phyloP scores from a whole-genome alignment of 2,888 invertebrate genomes.

The Cheilosia urbana region DNA sequence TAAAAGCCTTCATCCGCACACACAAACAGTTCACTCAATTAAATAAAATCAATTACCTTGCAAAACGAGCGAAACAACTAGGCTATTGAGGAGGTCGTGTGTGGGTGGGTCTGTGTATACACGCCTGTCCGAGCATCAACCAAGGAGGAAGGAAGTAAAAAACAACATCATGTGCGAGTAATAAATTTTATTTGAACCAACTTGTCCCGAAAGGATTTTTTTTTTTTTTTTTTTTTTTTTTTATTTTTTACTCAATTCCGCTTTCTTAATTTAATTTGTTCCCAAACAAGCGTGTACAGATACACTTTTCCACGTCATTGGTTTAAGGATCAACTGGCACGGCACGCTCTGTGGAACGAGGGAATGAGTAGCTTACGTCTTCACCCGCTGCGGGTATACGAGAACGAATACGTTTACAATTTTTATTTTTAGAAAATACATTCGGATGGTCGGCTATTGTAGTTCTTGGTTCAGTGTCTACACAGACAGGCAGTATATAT shows the following conservation, averaged over 20 bases:
- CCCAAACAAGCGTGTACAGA: conserved; percentile 66
- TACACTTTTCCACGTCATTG: conserved; percentile 70
- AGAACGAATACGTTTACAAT: conserved; percentile 10
- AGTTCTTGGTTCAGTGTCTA: conserved; percentile 1
- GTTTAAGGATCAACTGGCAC: conserved; percentile 48
- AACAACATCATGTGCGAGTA: conserved; percentile 64
- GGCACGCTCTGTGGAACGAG: conserved; percentile 2
- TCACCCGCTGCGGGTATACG: not conserved
- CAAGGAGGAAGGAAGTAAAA: conserved; percentile 1
- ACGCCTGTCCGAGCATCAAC: conserved; percentile 9
- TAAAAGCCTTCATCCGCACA: conserved; percentile 14
- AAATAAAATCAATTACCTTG: conserved; percentile 51
- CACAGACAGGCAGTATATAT: not conserved
- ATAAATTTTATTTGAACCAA: conserved; percentile 68
- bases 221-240: conserved; percentile 4
- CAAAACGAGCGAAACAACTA: conserved; percentile 11
- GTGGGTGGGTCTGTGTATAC: not conserved
- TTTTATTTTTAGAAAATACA: conserved; percentile 34
- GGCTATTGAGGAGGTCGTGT: conserved; percentile 36
- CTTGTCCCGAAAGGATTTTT: conserved; percentile 68
- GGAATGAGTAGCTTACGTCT: conserved; percentile 6
- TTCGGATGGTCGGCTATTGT: not conserved
- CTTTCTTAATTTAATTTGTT: conserved; percentile 70
- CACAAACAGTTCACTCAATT: conserved; percentile 19
- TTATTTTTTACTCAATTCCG: conserved; percentile 52